A percentile compares a stretch with the other conserved stretches of the same genome.
Conservation (phyloP, 1,140 invertebrate species). For the Sycophaga agraensis region DNA sequence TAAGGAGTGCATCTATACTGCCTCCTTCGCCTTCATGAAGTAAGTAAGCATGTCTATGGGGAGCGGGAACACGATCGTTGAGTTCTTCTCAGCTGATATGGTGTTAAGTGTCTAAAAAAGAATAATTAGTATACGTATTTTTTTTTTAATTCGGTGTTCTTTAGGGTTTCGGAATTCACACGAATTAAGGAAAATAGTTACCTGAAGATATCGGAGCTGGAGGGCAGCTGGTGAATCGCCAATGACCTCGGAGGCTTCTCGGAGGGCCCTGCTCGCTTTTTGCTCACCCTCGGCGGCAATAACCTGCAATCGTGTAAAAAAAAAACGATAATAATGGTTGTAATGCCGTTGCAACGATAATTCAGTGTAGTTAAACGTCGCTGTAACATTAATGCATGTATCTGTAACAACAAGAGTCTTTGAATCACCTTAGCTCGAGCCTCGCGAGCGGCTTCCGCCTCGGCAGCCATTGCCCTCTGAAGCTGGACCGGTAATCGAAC, state of each 20-base stretch:
- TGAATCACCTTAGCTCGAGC: slow-evolving; percentile 67
- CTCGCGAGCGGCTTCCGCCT: slow-evolving; percentile 85
- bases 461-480: slow-evolving; percentile 88
- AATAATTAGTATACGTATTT: background rate
- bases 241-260: slow-evolving; percentile 91
- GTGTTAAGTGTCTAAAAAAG: slow-evolving; percentile 81
- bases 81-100: slow-evolving; percentile 97
- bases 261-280: slow-evolving; percentile 84
- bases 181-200: slow-evolving; percentile 20
- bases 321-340: too few species aligned
- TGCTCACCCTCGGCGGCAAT: slow-evolving; percentile 85
- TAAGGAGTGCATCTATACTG: background rate
- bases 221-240: slow-evolving; percentile 87
- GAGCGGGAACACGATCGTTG: slow-evolving; percentile 95
- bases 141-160: too few species aligned
- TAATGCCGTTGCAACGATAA: too few species aligned
- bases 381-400: too few species aligned
- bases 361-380: too few species aligned
- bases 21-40: slow-evolving; percentile 63
- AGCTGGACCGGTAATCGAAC: slow-evolving; percentile 85
- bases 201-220: slow-evolving; percentile 67
- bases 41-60: slow-evolving; percentile 87
- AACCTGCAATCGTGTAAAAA: slow-evolving; percentile 59
- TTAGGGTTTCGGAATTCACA: too few species aligned
- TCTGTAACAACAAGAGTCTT: too few species aligned